phyloP scores from a whole-genome alignment of 2,797 vertebrate genomes.

The Myotis pilosus region DNA sequence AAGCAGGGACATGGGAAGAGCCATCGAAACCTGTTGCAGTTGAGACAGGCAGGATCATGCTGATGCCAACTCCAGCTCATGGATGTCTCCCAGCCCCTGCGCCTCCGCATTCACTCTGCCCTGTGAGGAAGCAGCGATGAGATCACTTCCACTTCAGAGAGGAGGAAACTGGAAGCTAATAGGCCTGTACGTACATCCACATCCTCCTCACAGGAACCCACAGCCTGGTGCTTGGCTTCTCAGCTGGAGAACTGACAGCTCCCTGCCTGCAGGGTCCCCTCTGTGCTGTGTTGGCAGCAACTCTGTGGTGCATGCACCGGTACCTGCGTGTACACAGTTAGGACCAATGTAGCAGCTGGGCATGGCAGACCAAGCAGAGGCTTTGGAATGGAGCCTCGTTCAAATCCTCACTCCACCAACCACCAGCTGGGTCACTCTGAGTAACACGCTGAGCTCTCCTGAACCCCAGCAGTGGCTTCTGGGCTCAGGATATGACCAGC shows the following conservation, averaged over 20 bases:
- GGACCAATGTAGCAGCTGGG: neutral
- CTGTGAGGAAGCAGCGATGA: neutral
- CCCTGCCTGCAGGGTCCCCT: accelerated
- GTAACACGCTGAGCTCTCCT: neutral
- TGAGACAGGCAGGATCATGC: neutral
- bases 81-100: neutral
- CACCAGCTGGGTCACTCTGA: neutral
- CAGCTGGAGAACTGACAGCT: neutral
- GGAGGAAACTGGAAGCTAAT: neutral
- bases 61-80: no score
- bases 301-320: accelerated
- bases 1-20: neutral
- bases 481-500: neutral
- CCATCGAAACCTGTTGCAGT: neutral
- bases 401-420: neutral
- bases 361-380: accelerated
- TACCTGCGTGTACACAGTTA: accelerated
- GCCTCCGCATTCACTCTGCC: accelerated
- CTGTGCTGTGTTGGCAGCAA: neutral
- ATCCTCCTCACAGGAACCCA: neutral
- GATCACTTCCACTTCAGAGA: neutral
- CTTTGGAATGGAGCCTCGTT: neutral
- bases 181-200: neutral
- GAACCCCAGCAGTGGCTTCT: neutral
- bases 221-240: neutral